Evolutionary conservation across 2,797 vertebrate species (phyloP).

Genomic region (Sebastes taczanowskii): DNA sequence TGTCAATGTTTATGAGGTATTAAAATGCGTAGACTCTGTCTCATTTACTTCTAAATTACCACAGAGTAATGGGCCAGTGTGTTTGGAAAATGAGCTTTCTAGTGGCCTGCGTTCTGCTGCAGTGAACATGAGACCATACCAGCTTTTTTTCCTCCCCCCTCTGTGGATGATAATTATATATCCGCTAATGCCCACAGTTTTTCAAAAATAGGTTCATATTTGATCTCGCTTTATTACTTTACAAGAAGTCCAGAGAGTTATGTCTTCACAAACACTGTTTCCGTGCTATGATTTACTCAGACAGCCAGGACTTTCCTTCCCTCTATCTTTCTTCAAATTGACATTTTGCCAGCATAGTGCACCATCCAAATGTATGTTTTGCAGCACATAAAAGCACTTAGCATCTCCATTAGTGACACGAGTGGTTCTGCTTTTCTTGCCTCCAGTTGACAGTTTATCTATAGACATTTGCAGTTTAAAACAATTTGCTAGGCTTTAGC

Average conservation of each 20-base stretch:
- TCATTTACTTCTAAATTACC: conserved; percentile 64
- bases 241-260: conserved; percentile 26
- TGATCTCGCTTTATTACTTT: conserved; percentile 16
- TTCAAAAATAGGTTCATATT: conserved; percentile 3
- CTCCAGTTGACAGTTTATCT: conserved; percentile 1
- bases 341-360: conserved; percentile 20
- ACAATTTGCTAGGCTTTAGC: neutral
- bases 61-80: conserved; percentile 30
- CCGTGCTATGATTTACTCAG: conserved; percentile 1
- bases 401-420: conserved; percentile 20
- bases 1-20: conserved; percentile 63
- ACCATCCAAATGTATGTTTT: conserved; percentile 15
- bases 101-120: conserved; percentile 14
- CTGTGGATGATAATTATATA: conserved; percentile 24
- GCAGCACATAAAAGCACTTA: conserved; percentile 37
- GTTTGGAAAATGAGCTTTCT: conserved; percentile 44
- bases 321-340: neutral
- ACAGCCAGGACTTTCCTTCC: neutral
- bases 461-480: conserved; percentile 25
- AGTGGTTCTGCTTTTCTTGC: conserved; percentile 5
- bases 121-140: conserved; percentile 16
- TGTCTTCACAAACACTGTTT: conserved; percentile 19
- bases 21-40: conserved; percentile 52
- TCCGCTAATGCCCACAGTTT: conserved; percentile 3
- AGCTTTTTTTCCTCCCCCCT: neutral